Base-by-base conservation (phyloP, 1,140 invertebrate genomes). In the Gyrodactylus salaris region DNA sequence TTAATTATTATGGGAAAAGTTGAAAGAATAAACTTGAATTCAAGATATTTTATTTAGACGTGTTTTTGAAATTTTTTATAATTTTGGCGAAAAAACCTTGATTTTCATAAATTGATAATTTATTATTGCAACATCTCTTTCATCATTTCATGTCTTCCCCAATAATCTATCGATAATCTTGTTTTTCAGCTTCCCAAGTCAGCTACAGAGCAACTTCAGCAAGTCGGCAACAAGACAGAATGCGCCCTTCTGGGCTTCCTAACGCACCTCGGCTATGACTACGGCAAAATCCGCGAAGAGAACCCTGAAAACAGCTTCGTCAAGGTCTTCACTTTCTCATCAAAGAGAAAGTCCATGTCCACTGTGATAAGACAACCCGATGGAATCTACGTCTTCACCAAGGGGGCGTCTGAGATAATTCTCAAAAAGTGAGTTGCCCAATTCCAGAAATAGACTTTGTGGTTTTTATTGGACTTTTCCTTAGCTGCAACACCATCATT, bases 211-310 rank as follows among this genome's bases (percentile, higher is more conserved):
- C 25, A 25, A 1, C 86, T 88, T 0, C 89, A 88, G 82, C 93
- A 98, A 85, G 87, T 98, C 74, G 94, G 94, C 75, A 99, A 99
- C 84, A 98, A 99, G 83, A 99, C 94, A 69, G 94, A 99, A 83
- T 99, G 94, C 84, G 86, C 91, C 70, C 84, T 99, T 74, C 85
- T 99, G 75, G 94, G 94, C 74, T 97, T 97, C 83, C 22, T 73
- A 1, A 25, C 20, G 20, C 26, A 54, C 1, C 88, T 98, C 54
- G 78, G 88, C 75, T 88, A 85, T 71, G 90, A 86, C 80, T 97
- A 96, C 84, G 89, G 95, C 79, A 85, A 85, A 1, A 85, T 94
- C 75, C 85, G 94, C 70, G 89, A 93, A 78, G 85, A 89, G 78
- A 77, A 81, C 27, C 87, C 94, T 22, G 93, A 98, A 83, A 90